Base-by-base conservation (phyloP, 2,888 invertebrate species). In the Phymatocera aterrima region DNA sequence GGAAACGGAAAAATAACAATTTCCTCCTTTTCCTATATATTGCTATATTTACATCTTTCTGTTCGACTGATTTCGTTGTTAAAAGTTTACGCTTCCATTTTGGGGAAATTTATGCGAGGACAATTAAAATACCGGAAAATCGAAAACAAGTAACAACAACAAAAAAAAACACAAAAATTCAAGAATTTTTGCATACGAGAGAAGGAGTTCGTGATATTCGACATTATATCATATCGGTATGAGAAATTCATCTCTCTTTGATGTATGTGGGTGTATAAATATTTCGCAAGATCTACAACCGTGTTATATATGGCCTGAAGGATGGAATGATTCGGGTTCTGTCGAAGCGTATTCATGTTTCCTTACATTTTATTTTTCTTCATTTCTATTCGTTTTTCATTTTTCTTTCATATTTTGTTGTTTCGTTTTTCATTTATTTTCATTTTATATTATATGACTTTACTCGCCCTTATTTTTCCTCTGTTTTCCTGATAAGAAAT, bases 291-390 rank as follows among this genome's bases (percentile, higher is more conserved):
- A 57, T 57, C 21, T 15, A 8, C 10, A 57, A 57, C 15, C 24
- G 24, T 21, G 28, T 57, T 57, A n/a, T n/a, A 15, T 57, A 57
- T 57, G 10, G 28, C 28, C 57, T 28, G 57, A 57, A 21, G 57
- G 57, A 57, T 57, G 57, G 57, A 28, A 57, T 57, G 57, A 57
- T 57, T 57, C 57, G 5, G 57, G 15, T 57, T 57, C 28, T 28
- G 28, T 57, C 28, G 57, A 57, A 57, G 57, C 57, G 28, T 57
- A 57, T 57, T 57, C 57, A 57, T 57, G 3, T 28, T 24, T 46
- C 3, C n/a, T 8, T 28, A n/a, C n/a, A n/a, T n/a, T n/a, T n/a
- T n/a, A n/a, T 15, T 28, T 57, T 12, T 28, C 12, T 57, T 57
- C 21, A 2, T 57, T 24, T 15, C 15, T 57, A 10, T 3, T 15